Evolutionary conservation across 2,888 invertebrate species (phyloP), one percentile per base, ranked within the genome.

Genomic region (Ernsta delagoae): DNA sequence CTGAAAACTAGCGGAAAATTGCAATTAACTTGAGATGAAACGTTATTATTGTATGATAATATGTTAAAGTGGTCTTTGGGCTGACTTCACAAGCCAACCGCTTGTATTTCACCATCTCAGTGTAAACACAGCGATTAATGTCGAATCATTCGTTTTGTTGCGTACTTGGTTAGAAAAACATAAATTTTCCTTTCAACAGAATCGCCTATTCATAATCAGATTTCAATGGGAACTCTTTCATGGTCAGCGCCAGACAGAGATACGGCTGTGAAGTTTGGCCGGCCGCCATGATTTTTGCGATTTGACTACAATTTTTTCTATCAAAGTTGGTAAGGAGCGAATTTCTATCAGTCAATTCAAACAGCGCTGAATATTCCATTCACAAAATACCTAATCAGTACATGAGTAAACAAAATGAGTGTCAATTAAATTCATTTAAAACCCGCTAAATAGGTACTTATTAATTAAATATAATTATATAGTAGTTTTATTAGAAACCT

Each of bases 81-180:
- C 59, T 11, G 43, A 59, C 59, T 59, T 59, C 59, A 59, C 4
- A 63, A 6, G 53, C 34, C 34, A 16, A 12, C 7, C n/a, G 48
- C 34, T 61, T 48, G 31, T 61, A 24, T 48, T 34, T 16, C 39
- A 63, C 53, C 53, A 63, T 54, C 36, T n/a, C 54, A n/a, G 31
- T 54, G 53, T 63, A 63, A 54, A 63, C 24, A 36, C n/a, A 16
- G 54, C 53, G 41, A 54, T 63, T 54, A 63, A 63, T 39, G 63
- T 63, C 63, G 62, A 50, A 61, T 50, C 39, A 41, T 63, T 24
- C 63, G 63, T 39, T 53, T 54, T 54, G 63, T 63, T 50, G 53
- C 34, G 61, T 31, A 41, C 6, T 36, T 16, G 63, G 63, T 63
- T 54, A 54, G 8, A 41, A 41, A 63, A 41, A 54, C 54, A 63